These are phyloP conservation scores for Zaprionus davidi DNA, from an alignment of 1,140 invertebrate species.

Conservation along the genomic window DNA sequence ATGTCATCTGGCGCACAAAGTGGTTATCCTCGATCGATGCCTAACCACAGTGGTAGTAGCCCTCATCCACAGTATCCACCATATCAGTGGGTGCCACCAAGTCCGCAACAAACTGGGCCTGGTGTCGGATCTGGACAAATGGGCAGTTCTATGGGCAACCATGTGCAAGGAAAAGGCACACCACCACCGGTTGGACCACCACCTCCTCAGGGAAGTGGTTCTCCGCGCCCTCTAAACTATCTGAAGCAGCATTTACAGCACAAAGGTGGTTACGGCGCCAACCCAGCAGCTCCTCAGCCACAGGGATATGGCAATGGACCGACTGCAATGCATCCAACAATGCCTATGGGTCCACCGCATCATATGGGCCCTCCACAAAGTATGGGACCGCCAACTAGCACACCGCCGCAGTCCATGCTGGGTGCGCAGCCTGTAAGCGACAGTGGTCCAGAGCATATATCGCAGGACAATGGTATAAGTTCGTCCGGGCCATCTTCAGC, in stretches of 20 bases:
- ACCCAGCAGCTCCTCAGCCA: slow-evolving; percentile 87
- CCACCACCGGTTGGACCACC: slow-evolving; percentile 74
- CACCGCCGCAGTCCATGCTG: slow-evolving; percentile 75
- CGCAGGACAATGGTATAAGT: slow-evolving; percentile 83
- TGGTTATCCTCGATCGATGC: slow-evolving; percentile 85
- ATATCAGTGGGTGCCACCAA: slow-evolving; percentile 85
- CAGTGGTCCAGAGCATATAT: slow-evolving; percentile 80
- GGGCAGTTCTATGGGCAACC: slow-evolving; percentile 75
- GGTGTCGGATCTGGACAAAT: slow-evolving; percentile 63
- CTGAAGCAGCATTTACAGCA: slow-evolving; percentile 89
- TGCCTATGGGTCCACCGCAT: slow-evolving; percentile 86
- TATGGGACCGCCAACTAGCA: slow-evolving; percentile 85
- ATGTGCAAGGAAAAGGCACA: slow-evolving; percentile 81
- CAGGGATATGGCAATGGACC: slow-evolving; percentile 86
- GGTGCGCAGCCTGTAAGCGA: slow-evolving; percentile 64
- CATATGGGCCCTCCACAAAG: slow-evolving; percentile 86
- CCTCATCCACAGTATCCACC: slow-evolving; percentile 85
- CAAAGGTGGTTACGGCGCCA: slow-evolving; percentile 86
- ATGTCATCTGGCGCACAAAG: slow-evolving; percentile 81
- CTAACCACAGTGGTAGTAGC: slow-evolving; percentile 85
- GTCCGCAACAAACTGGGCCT: slow-evolving; percentile 74
- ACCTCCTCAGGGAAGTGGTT: slow-evolving; percentile 69
- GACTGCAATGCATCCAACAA: slow-evolving; percentile 82
- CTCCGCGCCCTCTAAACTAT: slow-evolving; percentile 86
- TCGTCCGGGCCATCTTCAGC: slow-evolving; percentile 85